Percentiles rank a stretch among this genome's conserved stretches.
phyloP scores from a whole-genome alignment of 2,797 vertebrate species.

The Anas georgica region DNA sequence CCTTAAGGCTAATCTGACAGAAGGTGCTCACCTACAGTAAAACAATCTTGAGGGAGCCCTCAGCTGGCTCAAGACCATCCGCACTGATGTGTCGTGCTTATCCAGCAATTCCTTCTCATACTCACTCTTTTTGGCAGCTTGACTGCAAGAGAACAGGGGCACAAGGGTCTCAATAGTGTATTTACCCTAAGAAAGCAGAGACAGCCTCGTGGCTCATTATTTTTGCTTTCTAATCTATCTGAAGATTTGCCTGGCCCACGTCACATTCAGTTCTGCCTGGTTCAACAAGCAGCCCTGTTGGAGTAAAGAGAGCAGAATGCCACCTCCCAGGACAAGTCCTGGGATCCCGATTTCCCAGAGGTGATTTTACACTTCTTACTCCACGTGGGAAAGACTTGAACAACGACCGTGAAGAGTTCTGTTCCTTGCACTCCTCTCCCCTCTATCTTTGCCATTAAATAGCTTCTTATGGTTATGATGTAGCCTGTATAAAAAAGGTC shows the following conservation, averaged over 20 bases:
- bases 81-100: background rate
- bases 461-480: background rate
- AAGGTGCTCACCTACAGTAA: background rate
- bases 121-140: background rate
- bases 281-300: background rate
- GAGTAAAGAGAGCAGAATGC: background rate
- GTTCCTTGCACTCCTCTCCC: background rate
- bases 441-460: background rate
- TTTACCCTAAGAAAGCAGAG: background rate
- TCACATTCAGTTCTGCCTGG: background rate
- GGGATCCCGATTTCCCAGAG: background rate
- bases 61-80: background rate
- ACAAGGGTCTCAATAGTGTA: background rate
- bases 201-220: background rate
- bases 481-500: background rate
- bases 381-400: background rate
- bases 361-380: background rate
- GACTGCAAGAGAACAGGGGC: background rate
- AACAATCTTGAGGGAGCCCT: background rate
- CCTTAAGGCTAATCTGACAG: background rate
- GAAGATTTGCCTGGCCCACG: background rate
- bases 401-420: background rate
- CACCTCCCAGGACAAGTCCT: background rate
- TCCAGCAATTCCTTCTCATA: background rate
- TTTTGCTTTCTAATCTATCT: constrained; percentile 1